Evolutionary conservation across 2,797 vertebrate genomes (phyloP).

Genomic region (Lepidocolaptes lacrymiger): DNA sequence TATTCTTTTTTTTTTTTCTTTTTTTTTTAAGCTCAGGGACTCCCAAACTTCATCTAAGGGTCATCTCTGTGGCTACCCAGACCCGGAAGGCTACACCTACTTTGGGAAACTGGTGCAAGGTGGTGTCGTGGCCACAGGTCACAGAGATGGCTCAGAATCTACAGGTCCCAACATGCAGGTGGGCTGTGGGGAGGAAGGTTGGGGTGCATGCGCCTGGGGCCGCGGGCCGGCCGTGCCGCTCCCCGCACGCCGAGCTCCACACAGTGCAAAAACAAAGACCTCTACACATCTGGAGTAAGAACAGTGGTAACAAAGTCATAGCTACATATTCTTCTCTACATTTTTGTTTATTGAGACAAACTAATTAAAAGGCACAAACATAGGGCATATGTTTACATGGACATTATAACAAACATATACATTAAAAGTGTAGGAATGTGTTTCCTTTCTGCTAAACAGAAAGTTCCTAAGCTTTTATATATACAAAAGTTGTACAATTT

Average conservation of each 20-base stretch:
- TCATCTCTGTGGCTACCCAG: not conserved
- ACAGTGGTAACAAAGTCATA: constrained; percentile 80
- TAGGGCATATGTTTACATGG: constrained; percentile 96
- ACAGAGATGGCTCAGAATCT: not conserved
- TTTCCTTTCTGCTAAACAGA: constrained; percentile 97
- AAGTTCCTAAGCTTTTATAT: constrained; percentile 95
- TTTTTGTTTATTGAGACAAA: constrained; percentile 99
- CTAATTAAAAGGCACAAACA: constrained; percentile 99
- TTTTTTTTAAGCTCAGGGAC: constrained; percentile 39
- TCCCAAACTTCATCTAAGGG: constrained; percentile 52
- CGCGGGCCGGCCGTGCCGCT: not conserved
- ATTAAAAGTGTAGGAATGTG: constrained; percentile 99
- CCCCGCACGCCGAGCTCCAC: constrained; percentile 59
- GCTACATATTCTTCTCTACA: constrained; percentile 84
- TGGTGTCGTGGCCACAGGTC: not conserved
- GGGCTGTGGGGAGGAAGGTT: not conserved
- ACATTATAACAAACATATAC: constrained; percentile 96
- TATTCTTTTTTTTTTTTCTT: not conserved
- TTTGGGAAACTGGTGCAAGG: not conserved
- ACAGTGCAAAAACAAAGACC: constrained; percentile 61
- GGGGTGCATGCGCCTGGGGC: not conserved
- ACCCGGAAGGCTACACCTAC: not conserved
- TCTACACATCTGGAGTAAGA: constrained; percentile 68
- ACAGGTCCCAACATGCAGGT: constrained; percentile 19
- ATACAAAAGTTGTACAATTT: constrained; percentile 99